Evolutionary conservation across 1,140 invertebrate species (phyloP), one percentile per base, ranked within the genome.

Genomic region (Hypothenemus hampei): DNA sequence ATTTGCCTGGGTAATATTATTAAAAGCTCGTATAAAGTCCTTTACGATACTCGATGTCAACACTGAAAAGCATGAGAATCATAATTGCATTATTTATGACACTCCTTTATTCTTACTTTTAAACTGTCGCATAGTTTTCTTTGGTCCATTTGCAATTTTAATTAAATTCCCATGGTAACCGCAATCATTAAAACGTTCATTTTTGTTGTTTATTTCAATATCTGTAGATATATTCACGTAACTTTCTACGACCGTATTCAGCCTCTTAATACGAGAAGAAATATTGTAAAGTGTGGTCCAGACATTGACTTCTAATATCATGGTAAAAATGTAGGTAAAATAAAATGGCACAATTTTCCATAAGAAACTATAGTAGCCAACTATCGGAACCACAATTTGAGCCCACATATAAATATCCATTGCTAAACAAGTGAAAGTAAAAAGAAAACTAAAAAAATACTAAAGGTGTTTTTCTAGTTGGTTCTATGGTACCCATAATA

Each of bases 371-470:
- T 44, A 35, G 10, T 19, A 11, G 13, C 50, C 43, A 3, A 20
- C 26, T 22, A 41, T 15, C 5, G 40, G 29, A 15, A 53, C 21
- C 1, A 37, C 31, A 13, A 44, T 18, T 21, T 35, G 13, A 11
- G 50, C 24, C 50, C 50, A 53, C 50, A 53, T 53, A 15, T 44
- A 53, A 11, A 45, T 35, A 20, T 53, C 50, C 29, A 45, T 10
- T 15, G 24, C 41, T 20, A 53, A 18, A 33, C 50, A 53, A 13
- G 29, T 44, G 22, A 53, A 35, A 11, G 50, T 53, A 13, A 53
- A 35, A 3, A 23, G 40, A 44, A 37, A 5, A 39, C 31, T 7
- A 36, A 11, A 1, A 44, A 3, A 8, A 44, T 19, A 44, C 3
- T 11, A 18, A 3, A 18, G 22, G 13, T 2, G 20, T 53, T 53